phyloP scores from a whole-genome alignment of 2,113 vertebrate genomes.

The Eublepharis macularius region DNA sequence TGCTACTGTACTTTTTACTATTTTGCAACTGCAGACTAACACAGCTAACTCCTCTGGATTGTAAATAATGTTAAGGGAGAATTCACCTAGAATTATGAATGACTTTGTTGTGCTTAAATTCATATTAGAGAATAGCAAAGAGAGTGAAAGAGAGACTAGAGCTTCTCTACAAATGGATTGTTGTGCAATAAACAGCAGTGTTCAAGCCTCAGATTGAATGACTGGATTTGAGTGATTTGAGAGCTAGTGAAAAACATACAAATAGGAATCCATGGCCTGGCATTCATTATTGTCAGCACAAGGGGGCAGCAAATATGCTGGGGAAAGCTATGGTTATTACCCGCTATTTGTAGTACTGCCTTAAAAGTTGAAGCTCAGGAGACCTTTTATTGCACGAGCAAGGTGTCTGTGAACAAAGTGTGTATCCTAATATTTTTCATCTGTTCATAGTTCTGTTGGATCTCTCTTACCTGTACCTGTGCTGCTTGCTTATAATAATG shows the following conservation, averaged over 20 bases:
- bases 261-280: not conserved
- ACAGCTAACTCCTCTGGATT: too few species aligned
- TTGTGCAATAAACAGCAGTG: not conserved
- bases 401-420: not conserved
- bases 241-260: not conserved
- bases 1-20: too few species aligned
- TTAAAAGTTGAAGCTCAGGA: not conserved
- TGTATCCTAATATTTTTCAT: not conserved
- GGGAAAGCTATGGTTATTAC: not conserved
- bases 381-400: not conserved
- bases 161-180: not conserved
- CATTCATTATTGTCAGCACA: not conserved
- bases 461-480: not conserved
- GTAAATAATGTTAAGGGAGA: not conserved
- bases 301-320: not conserved
- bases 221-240: not conserved
- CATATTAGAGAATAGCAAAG: not conserved
- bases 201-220: not conserved
- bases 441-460: not conserved
- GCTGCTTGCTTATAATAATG: constrained; percentile 2
- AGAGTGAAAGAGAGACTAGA: not conserved
- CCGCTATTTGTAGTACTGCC: not conserved
- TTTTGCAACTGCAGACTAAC: too few species aligned
- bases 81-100: not conserved
- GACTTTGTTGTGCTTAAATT: not conserved